Evolutionary conservation across 2,113 vertebrate genomes (phyloP), one percentile per base, ranked within the genome.

Genomic region (Malurus elegans): DNA sequence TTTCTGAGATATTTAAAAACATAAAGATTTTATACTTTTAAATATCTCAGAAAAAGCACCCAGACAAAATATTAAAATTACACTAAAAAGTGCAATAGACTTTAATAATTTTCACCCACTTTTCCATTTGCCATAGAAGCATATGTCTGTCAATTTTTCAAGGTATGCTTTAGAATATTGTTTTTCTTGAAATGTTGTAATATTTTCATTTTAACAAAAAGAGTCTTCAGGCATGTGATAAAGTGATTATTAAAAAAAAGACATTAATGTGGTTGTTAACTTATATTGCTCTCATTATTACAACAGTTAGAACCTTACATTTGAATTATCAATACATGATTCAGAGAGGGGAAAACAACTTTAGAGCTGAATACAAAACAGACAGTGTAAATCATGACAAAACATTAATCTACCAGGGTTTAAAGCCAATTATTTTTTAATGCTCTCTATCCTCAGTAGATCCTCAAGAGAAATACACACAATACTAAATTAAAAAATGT

Each of bases 381-480:
- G 57, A 86, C 36, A 91, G n/a, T 23, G 31, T 93, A 96, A 97
- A 96, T 95, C 69, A 74, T 36, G 74, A 80, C 84, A 96, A 95
- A 97, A 92, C 62, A 81, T 94, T 95, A 96, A 97, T 97, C 87
- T 97, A 96, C 83, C 29, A 76, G 94, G 26, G 69, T 96, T 97
- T 97, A 96, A 98, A 97, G 81, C 64, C 86, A 97, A 97, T 97
- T 97, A 96, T 96, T 72, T 96, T 97, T 97, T 97, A 97, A 96
- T 96, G 72, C 60, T 73, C 12, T 96, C 71, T 90, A 69, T 96
- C 72, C 80, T 96, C 84, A 80, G 76, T 60, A 79, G 93, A 79
- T 81, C 74, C 82, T 97, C 93, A 95, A 81, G 95, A 97, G 90
- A 88, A 94, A 32, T 86, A 81, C 38, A 89, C 71, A 88, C 86